A percentile compares a stretch with the other conserved stretches of the same genome.
Evolutionary conservation across 2,113 vertebrate genomes (phyloP).

Genomic region (Lophura nycthemera): DNA sequence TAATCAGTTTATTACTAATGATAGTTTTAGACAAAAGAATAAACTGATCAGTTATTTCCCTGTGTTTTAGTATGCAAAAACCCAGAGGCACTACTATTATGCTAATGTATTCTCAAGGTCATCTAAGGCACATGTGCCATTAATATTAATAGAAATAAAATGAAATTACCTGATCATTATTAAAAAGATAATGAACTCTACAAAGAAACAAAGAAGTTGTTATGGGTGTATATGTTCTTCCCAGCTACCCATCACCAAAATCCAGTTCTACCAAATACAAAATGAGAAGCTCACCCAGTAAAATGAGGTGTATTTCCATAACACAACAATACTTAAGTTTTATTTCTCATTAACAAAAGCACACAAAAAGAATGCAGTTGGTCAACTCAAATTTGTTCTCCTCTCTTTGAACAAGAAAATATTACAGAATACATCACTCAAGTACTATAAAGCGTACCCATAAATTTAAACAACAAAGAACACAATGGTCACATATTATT

Average conservation of each 20-base stretch:
- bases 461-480: not conserved
- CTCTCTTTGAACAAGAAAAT: not conserved
- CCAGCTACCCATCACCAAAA: not conserved
- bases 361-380: not conserved
- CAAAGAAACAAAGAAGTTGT: not conserved
- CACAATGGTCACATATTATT: not conserved
- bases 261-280: not conserved
- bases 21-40: not conserved
- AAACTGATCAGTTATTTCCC: not conserved
- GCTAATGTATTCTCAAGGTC: not conserved
- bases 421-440: not conserved
- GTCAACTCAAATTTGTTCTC: not conserved
- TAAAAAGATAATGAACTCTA: not conserved
- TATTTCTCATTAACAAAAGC: not conserved
- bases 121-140: not conserved
- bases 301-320: not conserved
- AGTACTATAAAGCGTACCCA: not conserved
- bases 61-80: not conserved
- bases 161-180: not conserved
- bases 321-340: not conserved
- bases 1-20: slow-evolving; percentile 11
- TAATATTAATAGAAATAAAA: not conserved
- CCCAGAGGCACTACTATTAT: not conserved
- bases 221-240: not conserved
- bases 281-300: not conserved